Conservation (phyloP, 2,113 vertebrate genomes). For the Machaerirhynchus nigripectus region DNA sequence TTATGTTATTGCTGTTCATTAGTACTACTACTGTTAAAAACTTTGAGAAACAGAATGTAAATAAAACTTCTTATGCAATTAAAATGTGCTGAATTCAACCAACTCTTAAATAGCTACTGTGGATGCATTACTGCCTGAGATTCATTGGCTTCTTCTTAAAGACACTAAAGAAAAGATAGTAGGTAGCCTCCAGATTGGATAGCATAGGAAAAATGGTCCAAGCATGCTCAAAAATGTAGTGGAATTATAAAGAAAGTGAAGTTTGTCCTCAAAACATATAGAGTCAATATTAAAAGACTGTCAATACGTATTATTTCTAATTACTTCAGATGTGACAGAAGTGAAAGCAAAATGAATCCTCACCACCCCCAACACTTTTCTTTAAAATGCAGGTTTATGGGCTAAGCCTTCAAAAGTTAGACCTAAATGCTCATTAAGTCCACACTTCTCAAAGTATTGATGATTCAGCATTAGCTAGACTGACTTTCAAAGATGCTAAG, state of each 20-base stretch:
- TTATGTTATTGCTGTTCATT: neutral
- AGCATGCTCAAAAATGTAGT: neutral
- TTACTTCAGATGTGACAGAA: neutral
- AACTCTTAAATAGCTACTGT: neutral
- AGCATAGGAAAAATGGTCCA: neutral
- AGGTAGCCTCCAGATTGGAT: neutral
- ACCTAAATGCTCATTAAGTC: neutral
- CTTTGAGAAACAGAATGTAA: neutral
- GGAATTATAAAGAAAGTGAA: neutral
- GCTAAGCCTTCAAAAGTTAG: neutral
- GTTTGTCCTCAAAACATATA: neutral
- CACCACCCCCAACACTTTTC: rapidly evolving
- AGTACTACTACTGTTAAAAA: neutral
- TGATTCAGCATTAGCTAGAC: neutral
- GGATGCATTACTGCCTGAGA: neutral
- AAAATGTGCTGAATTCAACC: neutral
- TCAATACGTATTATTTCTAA: neutral
- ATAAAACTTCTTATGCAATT: neutral
- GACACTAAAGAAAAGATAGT: neutral
- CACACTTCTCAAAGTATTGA: neutral
- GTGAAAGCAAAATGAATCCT: neutral
- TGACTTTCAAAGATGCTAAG: neutral
- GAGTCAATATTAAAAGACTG: neutral
- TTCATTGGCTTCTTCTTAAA: neutral
- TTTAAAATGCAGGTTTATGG: neutral